Evolutionary conservation across 2,797 vertebrate species (phyloP), one percentile per base, ranked within the genome.

Genomic region (Mycteria americana): DNA sequence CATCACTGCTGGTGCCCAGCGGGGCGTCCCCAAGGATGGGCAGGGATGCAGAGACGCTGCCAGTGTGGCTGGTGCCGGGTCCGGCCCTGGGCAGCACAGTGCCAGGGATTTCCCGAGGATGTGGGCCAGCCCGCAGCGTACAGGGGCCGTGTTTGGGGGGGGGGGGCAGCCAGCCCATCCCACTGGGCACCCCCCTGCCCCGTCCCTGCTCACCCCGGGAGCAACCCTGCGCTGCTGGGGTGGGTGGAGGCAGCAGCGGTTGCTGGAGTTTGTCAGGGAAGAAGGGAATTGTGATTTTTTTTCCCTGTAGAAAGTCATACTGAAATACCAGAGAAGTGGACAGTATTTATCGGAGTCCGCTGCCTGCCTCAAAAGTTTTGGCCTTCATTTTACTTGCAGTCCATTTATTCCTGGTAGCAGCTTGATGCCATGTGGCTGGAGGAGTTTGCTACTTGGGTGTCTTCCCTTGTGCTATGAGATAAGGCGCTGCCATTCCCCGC

Each of bases 1-100:
- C 53, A 18, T 23, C 9, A 5, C 25, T 6, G 60, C 68, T 3
- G 5, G 50, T 33, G 45, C 41, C 27, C 28, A 2, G 18, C 0
- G 2, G 25, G 7, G 28, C 4, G 1, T 72, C 22, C 33, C 60
- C 0, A 0, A 19, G 30, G 41, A 37, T 62, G 33, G 23, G 25
- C 67, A 39, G 51, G 81, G 53, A 18, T 22, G 25, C n/a, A 33
- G 54, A 41, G 41, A 4, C n/a, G 37, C 59, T 25, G 31, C 27
- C 23, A 31, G 24, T 2, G 1, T 6, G 35, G 56, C 57, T 0
- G 9, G 21, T 9, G 50, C 25, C 0, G 2, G 27, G 18, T 41
- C 16, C 37, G 21, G 57, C 56, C n/a, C 8, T 24, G 48, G 69
- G 54, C 62, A 46, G 28, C 17, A 45, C 1, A 4, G 45, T n/a